Base-by-base conservation (phyloP, 2,888 invertebrate genomes). In the Hybos culiciformis region DNA sequence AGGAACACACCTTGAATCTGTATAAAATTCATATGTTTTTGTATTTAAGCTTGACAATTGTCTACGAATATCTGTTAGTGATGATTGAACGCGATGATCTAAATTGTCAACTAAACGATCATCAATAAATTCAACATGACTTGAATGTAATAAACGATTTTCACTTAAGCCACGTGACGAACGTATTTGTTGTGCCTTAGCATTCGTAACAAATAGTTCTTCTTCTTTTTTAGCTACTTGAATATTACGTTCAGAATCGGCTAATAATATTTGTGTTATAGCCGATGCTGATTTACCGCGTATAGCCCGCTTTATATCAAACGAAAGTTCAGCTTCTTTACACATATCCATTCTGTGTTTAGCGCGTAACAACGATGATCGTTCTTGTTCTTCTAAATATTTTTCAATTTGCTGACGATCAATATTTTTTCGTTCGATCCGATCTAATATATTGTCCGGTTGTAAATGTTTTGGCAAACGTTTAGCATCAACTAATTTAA, bases 281-380 rank as follows among this genome's bases (percentile, higher is more conserved):
- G 77, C 77, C 56, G 72, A 77, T 6, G 83, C 83, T 3, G 84
- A 83, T 70, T 80, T 83, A 39, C 83, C 83, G 54, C 79, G 73
- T 37, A 82, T 64, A 39, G 60, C 58, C 49, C 63, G 61, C 53
- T 68, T 70, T 50, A 71, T 72, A 51, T 72, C 70, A 34, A 67
- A 59, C 12, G 68, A 59, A 55, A 66, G 61, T 52, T 72, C 67
- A 48, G 58, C 72, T 62, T 59, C 73, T 61, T 54, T 56, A 37
- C 57, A 72, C 68, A 59, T 66, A 69, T 70, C 74, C 53, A 69
- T 72, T 45, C 53, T 59, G 8, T 19, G 4, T 36, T 36, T 36
- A n/a, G 14, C 19, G 4, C 21, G 36, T 36, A 36, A 19, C 14
- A 36, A 21, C 14, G 20, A 12, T 36, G 19, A 14, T 14, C 36